Evolutionary conservation across 2,888 invertebrate species (phyloP).

Genomic region (Sthenelais limicola): DNA sequence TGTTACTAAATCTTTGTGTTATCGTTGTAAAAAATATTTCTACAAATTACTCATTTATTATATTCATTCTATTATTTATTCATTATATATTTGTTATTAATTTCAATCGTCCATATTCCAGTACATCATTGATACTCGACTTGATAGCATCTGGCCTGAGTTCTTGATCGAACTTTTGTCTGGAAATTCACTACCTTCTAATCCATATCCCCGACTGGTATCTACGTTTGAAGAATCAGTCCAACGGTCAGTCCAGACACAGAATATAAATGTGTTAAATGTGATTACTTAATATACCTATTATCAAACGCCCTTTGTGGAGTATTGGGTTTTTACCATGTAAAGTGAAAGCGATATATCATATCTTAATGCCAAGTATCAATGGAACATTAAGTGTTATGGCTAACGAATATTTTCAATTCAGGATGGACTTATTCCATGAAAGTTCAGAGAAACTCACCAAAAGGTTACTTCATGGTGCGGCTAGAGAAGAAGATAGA

Average conservation of each 20-base stretch:
- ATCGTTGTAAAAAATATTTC: not conserved
- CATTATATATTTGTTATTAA: not conserved
- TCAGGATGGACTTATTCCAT: constrained; percentile 66
- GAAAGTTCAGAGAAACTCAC: constrained; percentile 53
- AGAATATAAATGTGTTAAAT: too few species aligned
- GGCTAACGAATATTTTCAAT: too few species aligned
- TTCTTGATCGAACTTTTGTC: constrained; percentile 61
- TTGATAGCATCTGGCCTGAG: constrained; percentile 65
- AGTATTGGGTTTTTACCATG: too few species aligned
- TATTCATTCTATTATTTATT: not conserved
- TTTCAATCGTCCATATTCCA: constrained; percentile 46
- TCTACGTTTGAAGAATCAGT: too few species aligned
- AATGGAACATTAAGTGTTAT: too few species aligned
- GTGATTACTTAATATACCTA: too few species aligned
- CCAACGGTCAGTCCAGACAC: too few species aligned
- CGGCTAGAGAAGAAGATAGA: constrained; percentile 56
- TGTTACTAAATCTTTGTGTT: not conserved
- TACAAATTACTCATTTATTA: not conserved
- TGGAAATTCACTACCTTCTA: constrained; percentile 59
- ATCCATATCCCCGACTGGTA: constrained; percentile 63
- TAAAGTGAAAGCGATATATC: too few species aligned
- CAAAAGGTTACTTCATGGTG: constrained; percentile 48
- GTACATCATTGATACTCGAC: constrained; percentile 67
- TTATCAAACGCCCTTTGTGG: too few species aligned
- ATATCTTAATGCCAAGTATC: too few species aligned